Percentiles rank a stretch among this genome's conserved stretches.
Evolutionary conservation across 2,797 vertebrate species (phyloP).

Genomic region (Salmo trutta): DNA sequence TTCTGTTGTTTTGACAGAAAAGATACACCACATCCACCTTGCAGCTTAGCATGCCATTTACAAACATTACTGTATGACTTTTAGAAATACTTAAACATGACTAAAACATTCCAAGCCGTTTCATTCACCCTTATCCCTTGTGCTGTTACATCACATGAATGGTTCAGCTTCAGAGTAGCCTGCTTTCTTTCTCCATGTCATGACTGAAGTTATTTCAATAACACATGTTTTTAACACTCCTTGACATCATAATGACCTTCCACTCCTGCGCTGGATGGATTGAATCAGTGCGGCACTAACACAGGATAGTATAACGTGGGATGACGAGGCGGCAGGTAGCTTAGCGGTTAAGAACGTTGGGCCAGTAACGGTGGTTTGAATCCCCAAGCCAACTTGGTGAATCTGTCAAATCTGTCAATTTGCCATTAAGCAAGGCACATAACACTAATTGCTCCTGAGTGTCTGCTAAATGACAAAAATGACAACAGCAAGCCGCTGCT

Average conservation of each 20-base stretch:
- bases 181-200: not conserved
- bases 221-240: no score
- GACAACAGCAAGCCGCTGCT: not conserved
- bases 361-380: no score
- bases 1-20: conserved; percentile 1
- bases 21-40: not conserved
- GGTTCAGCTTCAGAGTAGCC: no score
- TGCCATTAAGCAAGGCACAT: no score
- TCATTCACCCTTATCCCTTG: not conserved
- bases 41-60: not conserved
- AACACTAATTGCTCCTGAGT: no score
- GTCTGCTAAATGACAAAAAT: no score
- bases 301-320: not conserved
- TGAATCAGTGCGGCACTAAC: not conserved
- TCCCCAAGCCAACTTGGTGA: no score
- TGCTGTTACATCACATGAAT: not conserved
- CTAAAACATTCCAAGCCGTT: conserved; percentile 1
- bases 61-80: conserved; percentile 10
- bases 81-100: conserved; percentile 8
- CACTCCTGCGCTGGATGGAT: not conserved
- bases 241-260: not conserved
- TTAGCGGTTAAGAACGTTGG: no score
- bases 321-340: not conserved
- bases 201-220: no score
- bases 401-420: no score